Base-by-base conservation (phyloP, 1,140 invertebrate genomes). In the Eupristina koningsbergeri region DNA sequence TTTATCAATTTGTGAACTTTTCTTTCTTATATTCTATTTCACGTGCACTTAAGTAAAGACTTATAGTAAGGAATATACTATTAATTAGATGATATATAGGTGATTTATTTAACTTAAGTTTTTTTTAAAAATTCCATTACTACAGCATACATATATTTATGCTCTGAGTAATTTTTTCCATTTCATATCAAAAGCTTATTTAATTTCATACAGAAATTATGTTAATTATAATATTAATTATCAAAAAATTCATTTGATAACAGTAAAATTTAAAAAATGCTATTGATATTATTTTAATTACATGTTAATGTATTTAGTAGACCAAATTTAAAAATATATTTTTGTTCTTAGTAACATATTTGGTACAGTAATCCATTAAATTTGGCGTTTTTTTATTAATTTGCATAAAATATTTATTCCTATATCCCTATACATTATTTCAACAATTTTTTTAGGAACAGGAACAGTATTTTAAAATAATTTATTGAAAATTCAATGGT, bases 241-340 rank as follows among this genome's bases (percentile, higher is more conserved):
- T 50, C 29, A 53, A 75, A 47, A 50, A 22, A 80, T 80, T 29
- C 34, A 39, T n/a, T 36, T 39, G n/a, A 67, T 13, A 79, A 63
- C 80, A 64, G 29, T 63, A 34, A 58, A 31, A 74, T 7, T 58
- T 63, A 61, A n/a, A 81, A 64, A 45, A 3, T 73, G n/a, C 63
- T 5, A 63, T 58, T 61, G n/a, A 77, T 39, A 1, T 53, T 34
- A 29, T 36, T 45, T 76, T 29, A 0, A 67, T 50, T n/a, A 39
- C 53, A 67, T 69, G 45, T 36, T 79, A 83, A 53, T 79, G 17
- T 75, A 39, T 39, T 50, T 13, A 71, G 22, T 80, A 79, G 17
- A n/a, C n/a, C 34, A 80, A 80, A 80, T 84, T 63, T 58, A 84
- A 84, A 84, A 84, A 84, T 84, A 83, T 83, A 84, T 74, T n/a